phyloP scores from a whole-genome alignment of 2,113 vertebrate genomes.

The Pelecanus crispus region DNA sequence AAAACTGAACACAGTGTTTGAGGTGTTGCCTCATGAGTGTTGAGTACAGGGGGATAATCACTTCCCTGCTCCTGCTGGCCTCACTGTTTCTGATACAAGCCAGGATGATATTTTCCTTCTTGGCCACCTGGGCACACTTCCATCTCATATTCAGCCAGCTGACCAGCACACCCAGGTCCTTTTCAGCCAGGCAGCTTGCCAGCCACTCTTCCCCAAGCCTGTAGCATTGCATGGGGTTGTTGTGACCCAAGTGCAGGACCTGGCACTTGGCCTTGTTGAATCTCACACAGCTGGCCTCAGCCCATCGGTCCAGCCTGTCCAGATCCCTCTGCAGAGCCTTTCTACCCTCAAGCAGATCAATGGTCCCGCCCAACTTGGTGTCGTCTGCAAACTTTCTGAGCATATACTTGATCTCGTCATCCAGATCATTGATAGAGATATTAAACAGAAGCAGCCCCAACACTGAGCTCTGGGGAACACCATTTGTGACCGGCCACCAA shows the following conservation, averaged over 20 bases:
- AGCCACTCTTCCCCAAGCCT: too few species aligned
- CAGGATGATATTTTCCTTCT: not conserved
- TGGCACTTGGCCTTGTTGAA: not conserved
- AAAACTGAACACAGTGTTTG: too few species aligned
- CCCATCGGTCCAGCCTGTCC: not conserved
- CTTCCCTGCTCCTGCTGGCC: not conserved
- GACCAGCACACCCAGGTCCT: not conserved
- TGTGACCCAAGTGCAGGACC: not conserved
- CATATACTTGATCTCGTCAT: not conserved
- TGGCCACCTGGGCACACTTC: not conserved
- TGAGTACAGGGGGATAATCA: not conserved
- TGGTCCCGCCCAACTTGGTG: too few species aligned
- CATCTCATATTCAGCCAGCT: not conserved
- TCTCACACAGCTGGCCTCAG: not conserved
- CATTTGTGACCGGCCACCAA: not conserved
- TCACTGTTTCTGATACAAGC: not conserved
- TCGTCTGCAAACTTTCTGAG: not conserved
- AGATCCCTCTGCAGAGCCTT: not conserved
- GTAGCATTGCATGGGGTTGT: not conserved
- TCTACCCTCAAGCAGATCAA: not conserved
- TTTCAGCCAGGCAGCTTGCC: not conserved
- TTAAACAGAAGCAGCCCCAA: not conserved
- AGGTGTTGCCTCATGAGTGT: not conserved
- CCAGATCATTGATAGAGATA: not conserved
- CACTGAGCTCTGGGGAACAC: not conserved